Conservation (phyloP, 64 coral and sea anemone species). For the Montipora foliosa region DNA sequence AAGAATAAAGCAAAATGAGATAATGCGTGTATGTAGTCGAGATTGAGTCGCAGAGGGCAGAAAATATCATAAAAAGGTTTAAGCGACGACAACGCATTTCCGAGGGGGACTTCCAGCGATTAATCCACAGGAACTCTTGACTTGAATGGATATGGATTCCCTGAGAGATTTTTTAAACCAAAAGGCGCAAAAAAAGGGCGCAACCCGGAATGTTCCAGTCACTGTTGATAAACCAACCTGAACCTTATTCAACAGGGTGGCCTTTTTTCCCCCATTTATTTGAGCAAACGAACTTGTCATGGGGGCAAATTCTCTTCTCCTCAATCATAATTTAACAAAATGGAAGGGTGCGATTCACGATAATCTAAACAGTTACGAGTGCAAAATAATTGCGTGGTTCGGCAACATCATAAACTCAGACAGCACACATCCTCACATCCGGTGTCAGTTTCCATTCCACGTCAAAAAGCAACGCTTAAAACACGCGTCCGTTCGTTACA, state of each 20-base stretch:
- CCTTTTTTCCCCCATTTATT: not conserved
- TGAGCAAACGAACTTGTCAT: not conserved
- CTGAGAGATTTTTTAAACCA: not conserved
- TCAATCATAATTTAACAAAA: not conserved
- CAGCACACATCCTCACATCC: conserved; percentile 40
- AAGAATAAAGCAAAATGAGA: not conserved
- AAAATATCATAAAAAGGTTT: not conserved
- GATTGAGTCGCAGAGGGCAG: not conserved
- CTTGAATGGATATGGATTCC: not conserved
- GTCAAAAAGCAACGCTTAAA: conserved; percentile 50
- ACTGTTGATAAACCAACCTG: no score
- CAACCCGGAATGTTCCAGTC: not conserved
- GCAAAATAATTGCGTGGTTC: conserved; percentile 41
- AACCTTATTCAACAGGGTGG: not conserved
- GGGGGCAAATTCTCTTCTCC: no score
- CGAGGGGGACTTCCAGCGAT: conserved; percentile 39
- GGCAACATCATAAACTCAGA: conserved; percentile 34
- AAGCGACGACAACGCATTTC: conserved; percentile 45
- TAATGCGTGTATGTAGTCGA: not conserved
- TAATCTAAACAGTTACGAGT: conserved; percentile 6
- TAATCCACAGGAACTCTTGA: conserved; percentile 28
- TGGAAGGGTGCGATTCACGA: not conserved
- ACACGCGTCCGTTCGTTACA: conserved; percentile 14
- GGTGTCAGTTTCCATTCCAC: conserved; percentile 37
- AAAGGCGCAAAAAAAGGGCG: not conserved